A percentile compares a stretch with the other conserved stretches of the same genome.
Evolutionary conservation across 2,113 vertebrate genomes (phyloP).

Genomic region (Ailuropoda melanoleuca): DNA sequence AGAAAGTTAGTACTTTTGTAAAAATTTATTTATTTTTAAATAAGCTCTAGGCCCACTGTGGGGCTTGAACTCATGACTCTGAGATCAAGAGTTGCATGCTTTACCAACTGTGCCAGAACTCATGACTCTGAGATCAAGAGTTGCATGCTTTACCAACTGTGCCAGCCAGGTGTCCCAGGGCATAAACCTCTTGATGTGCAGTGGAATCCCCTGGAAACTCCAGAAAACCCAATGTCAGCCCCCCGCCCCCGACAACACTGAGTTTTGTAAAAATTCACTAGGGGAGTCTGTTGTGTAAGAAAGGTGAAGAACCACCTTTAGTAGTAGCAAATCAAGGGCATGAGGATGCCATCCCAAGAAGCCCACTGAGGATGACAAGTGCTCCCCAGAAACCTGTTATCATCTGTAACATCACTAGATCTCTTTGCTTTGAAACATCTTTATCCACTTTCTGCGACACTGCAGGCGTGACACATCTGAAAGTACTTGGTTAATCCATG

Average conservation of each 20-base stretch:
- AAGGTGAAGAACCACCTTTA: background rate
- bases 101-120: too few relatives aligned
- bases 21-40: background rate
- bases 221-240: background rate
- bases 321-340: background rate
- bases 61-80: background rate
- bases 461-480: background rate
- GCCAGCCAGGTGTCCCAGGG: background rate
- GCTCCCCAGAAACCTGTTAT: background rate
- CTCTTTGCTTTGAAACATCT: background rate
- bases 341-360: background rate
- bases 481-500: background rate
- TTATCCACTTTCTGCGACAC: background rate
- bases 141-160: background rate
- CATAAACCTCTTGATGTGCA: background rate
- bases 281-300: background rate
- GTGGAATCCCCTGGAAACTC: background rate
- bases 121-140: background rate
- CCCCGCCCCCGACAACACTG: background rate
- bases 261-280: background rate
- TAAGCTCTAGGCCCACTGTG: background rate
- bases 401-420: background rate
- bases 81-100: background rate
- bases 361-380: background rate
- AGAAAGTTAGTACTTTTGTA: background rate